Evolutionary conservation across 1,140 invertebrate species (phyloP), one percentile per base, ranked within the genome.

Genomic region (Apis florea): DNA sequence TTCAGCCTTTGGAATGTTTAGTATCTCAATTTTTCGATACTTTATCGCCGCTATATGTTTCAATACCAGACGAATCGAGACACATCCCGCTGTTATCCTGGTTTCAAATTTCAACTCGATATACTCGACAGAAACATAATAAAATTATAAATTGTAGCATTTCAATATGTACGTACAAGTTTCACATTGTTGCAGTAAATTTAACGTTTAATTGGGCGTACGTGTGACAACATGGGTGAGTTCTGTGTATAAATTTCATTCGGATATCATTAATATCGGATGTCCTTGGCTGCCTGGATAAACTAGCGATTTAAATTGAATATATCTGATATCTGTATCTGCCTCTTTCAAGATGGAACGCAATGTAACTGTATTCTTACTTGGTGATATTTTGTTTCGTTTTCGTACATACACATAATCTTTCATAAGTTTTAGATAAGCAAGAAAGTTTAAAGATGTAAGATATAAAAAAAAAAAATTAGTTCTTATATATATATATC

Each of bases 1-100:
- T 26, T 31, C 72, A 49, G 2, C 49, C n/a, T 61, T 63, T 74
- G 51, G 31, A 19, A n/a, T 9, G 1, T 10, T 61, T 49, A 47
- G 17, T 74, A 63, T 74, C 59, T 74, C 58, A 74, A 74, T 74
- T 74, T 74, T 47, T 63, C 47, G 19, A 31, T n/a, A 61, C 6
- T 21, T 53, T 21, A 63, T 51, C 24, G 12, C 17, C 0, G 19
- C 24, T 1, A 53, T 74, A 64, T 74, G 64, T 73, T n/a, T 53
- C 21, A 19, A 51, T 51, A 59, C 63, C 26, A 4, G 11, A 13
- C 61, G 24, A 26, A 15, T 17, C 61, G 24, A 63, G 15, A 5
- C 31, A 31, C 26, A 13, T 64, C 24, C 31, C 61, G 17, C 31
- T 40, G 31, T 19, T 40, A 19, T 10, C 26, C 21, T 10, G 17